These are phyloP conservation scores for Hydropotes inermis DNA, from an alignment of 2,113 vertebrate species.

Conservation along the genomic window DNA sequence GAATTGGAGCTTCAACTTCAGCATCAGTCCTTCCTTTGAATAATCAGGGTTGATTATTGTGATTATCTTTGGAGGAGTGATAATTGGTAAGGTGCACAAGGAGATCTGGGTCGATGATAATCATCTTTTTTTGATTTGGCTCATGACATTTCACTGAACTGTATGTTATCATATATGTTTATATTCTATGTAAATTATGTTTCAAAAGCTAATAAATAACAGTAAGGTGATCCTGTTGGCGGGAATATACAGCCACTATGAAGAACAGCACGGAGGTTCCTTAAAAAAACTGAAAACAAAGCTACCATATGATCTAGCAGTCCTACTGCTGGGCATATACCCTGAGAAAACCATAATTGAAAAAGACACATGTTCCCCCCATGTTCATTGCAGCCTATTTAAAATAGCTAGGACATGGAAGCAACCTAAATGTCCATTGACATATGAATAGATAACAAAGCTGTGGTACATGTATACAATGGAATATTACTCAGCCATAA, in stretches of 20 bases:
- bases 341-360: neutral
- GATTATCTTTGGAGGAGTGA: neutral
- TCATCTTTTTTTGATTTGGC: neutral
- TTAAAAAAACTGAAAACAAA: neutral
- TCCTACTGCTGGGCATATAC: neutral
- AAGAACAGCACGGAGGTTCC: neutral
- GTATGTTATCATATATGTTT: neutral
- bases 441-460: neutral
- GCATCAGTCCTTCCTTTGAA: neutral
- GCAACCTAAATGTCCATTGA: neutral
- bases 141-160: neutral
- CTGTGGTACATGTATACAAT: neutral
- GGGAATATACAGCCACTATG: neutral
- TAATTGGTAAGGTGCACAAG: neutral
- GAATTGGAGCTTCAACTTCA: neutral
- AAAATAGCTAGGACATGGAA: neutral
- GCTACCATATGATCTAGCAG: neutral
- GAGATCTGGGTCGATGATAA: neutral
- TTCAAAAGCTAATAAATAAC: neutral
- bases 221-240: neutral
- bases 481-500: neutral
- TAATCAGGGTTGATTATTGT: neutral
- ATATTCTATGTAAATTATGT: neutral
- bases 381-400: neutral
- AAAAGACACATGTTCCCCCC: neutral